Evolutionary conservation across 2,888 invertebrate species (phyloP).

Genomic region (Pseudolycoriella hygida): DNA sequence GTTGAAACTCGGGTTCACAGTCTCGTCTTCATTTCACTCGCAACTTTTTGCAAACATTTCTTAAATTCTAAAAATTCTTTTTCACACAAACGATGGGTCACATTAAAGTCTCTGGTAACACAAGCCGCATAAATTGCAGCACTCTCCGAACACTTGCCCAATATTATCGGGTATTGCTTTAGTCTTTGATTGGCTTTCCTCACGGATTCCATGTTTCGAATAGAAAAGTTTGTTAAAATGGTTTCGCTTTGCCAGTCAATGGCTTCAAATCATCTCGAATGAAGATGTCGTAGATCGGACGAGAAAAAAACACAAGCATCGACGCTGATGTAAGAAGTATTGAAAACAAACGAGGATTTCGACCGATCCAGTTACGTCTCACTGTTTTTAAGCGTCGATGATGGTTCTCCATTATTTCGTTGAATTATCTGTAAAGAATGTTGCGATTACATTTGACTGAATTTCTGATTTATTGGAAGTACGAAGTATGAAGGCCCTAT

Average conservation of each 20-base stretch:
- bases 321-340: slow-evolving; percentile 32
- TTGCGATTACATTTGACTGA: too few relatives aligned
- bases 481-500: too few relatives aligned
- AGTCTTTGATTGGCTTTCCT: slow-evolving; percentile 53
- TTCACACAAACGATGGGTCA: slow-evolving; percentile 54
- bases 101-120: slow-evolving; percentile 50
- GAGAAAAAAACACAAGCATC: slow-evolving; percentile 45
- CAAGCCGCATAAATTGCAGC: slow-evolving; percentile 62
- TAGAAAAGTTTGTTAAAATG: slow-evolving; percentile 5
- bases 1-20: slow-evolving; percentile 40
- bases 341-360: slow-evolving; percentile 42
- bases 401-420: not conserved
- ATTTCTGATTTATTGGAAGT: too few relatives aligned
- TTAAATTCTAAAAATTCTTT: slow-evolving; percentile 63
- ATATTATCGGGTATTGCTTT: slow-evolving; percentile 52
- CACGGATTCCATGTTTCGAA: slow-evolving; percentile 50
- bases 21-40: slow-evolving; percentile 47
- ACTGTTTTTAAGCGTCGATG: not conserved
- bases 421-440: too few relatives aligned
- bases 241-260: not conserved
- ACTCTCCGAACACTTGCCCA: slow-evolving; percentile 52
- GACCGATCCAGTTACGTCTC: slow-evolving; percentile 24
- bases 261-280: slow-evolving; percentile 18
- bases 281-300: slow-evolving; percentile 51
- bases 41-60: slow-evolving; percentile 51